These are phyloP conservation scores for Heliangelus exortis DNA, from an alignment of 2,797 vertebrate species.

Conservation along the genomic window DNA sequence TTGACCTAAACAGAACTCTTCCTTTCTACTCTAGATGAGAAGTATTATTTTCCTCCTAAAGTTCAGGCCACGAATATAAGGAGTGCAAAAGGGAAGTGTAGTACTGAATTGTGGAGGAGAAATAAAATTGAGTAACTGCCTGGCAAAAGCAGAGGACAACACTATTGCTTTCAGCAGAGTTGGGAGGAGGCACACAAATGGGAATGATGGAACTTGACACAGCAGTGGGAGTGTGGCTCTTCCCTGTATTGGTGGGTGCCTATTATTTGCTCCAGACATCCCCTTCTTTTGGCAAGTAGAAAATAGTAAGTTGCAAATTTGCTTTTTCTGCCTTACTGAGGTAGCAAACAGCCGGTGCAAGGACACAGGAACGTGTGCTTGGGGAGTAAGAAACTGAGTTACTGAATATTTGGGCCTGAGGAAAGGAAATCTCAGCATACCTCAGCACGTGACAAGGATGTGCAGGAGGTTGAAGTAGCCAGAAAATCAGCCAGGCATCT, in stretches of 20 bases:
- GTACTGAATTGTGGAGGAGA: background rate
- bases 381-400: background rate
- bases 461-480: background rate
- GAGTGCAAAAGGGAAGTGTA: background rate
- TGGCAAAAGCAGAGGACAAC: background rate
- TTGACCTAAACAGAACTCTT: background rate
- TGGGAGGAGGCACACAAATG: background rate
- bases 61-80: background rate
- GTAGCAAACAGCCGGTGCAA: background rate
- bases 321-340: background rate
- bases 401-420: background rate
- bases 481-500: background rate
- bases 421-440: background rate
- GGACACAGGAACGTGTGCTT: background rate
- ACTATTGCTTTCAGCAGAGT: background rate
- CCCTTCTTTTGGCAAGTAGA: background rate
- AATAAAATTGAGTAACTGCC: background rate
- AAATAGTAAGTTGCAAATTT: background rate
- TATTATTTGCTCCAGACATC: background rate
- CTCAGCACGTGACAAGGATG: background rate
- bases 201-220: background rate
- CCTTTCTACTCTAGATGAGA: background rate
- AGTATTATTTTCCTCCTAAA: background rate
- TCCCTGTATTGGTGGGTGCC: rapidly evolving
- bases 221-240: background rate